Conservation (phyloP, 2,888 invertebrate genomes). For the Campopleginae sp. region DNA sequence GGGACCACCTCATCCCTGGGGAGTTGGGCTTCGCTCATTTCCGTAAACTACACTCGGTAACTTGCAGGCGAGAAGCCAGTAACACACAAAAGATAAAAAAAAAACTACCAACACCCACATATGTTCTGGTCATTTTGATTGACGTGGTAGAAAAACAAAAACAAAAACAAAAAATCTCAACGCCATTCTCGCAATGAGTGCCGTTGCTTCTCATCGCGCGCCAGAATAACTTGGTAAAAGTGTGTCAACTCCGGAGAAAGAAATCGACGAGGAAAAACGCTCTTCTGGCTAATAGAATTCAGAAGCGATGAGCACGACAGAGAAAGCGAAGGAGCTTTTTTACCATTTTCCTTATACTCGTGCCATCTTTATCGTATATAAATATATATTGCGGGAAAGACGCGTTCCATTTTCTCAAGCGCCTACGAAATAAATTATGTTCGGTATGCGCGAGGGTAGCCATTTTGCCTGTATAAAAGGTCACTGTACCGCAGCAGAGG, state of each 20-base stretch:
- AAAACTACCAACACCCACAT: background rate
- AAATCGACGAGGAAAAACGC: constrained; percentile 43
- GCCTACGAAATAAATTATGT: constrained; percentile 64
- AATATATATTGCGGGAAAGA: constrained; percentile 4
- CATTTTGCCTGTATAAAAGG: constrained; percentile 65
- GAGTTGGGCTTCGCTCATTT: constrained; percentile 37
- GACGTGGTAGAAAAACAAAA: too few relatives aligned
- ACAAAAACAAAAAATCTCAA: background rate
- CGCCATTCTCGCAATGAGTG: background rate
- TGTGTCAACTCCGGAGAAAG: background rate
- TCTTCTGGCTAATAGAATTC: constrained; percentile 64
- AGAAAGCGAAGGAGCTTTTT: constrained; percentile 45
- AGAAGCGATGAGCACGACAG: constrained; percentile 12
- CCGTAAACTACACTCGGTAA: constrained; percentile 17
- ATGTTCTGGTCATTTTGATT: background rate
- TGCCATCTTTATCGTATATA: constrained; percentile 45
- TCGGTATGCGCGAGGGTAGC: constrained; percentile 56
- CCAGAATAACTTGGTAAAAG: background rate
- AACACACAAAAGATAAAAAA: background rate
- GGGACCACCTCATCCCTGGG: constrained; percentile 23
- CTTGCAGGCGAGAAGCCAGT: background rate
- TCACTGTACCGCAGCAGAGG: constrained; percentile 57
- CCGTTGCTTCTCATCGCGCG: background rate
- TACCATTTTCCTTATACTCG: constrained; percentile 23
- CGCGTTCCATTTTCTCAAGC: constrained; percentile 12